These are phyloP conservation scores for Spilogale gracilis DNA, from an alignment of 2,113 vertebrate genomes.

Conservation along the genomic window DNA sequence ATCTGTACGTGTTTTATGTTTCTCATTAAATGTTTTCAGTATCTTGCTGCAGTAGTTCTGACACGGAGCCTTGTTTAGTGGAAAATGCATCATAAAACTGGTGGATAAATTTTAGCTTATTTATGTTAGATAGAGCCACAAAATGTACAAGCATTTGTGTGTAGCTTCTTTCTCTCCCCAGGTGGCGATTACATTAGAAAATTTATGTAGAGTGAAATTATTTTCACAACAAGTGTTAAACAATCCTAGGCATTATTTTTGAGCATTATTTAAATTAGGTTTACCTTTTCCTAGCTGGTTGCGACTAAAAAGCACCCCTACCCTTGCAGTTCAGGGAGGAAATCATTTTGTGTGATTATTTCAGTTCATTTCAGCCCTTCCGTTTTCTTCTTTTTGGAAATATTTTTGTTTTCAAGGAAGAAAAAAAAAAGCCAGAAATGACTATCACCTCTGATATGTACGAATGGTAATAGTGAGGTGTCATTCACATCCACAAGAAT, in stretches of 20 bases:
- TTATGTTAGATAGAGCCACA: not conserved
- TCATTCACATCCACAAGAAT: not conserved
- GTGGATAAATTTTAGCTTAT: slow-evolving; percentile 44
- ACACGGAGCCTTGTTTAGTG: not conserved
- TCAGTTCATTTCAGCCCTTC: not conserved
- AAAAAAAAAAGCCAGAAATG: not conserved
- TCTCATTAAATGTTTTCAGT: slow-evolving; percentile 69
- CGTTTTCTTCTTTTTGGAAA: slow-evolving; percentile 26
- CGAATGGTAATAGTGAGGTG: not conserved
- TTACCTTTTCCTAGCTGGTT: slow-evolving; percentile 30
- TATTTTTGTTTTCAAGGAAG: not conserved
- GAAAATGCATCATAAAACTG: slow-evolving; percentile 32
- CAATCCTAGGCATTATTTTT: slow-evolving; percentile 59
- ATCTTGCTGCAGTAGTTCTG: slow-evolving; percentile 58
- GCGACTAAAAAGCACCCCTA: not conserved
- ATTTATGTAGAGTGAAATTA: slow-evolving; percentile 77
- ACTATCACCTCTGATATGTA: not conserved
- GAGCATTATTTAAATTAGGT: slow-evolving; percentile 13
- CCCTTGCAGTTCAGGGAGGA: not conserved
- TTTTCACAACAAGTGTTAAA: slow-evolving; percentile 76
- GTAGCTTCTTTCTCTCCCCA: not conserved
- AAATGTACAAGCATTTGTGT: not conserved
- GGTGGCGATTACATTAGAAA: slow-evolving; percentile 66
- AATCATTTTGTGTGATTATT: slow-evolving; percentile 53
- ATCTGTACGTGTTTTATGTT: slow-evolving; percentile 73